These are phyloP conservation scores for Busseola fusca DNA, from an alignment of 2,888 invertebrate species.

Conservation along the genomic window DNA sequence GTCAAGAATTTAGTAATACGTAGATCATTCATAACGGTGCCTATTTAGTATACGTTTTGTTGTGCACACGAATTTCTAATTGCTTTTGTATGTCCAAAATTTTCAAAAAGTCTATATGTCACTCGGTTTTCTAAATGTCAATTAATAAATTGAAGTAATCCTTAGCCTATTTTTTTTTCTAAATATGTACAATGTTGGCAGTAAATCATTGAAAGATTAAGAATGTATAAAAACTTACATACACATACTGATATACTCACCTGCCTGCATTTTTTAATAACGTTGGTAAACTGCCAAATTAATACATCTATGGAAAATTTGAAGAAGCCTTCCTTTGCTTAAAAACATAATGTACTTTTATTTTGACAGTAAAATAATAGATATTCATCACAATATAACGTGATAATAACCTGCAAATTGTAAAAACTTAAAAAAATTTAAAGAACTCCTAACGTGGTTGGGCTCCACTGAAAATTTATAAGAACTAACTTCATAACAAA, in stretches of 20 bases:
- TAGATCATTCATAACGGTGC: background rate
- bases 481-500: background rate
- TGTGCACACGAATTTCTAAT: constrained; percentile 22
- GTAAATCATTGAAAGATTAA: constrained; percentile 6
- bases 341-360: background rate
- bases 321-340: background rate
- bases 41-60: constrained; percentile 1
- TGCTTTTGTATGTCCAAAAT: background rate
- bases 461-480: background rate
- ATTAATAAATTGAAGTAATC: constrained; percentile 46
- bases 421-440: too few relatives aligned
- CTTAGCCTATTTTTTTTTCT: too few relatives aligned
- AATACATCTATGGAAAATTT: too few relatives aligned
- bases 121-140: constrained; percentile 53
- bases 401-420: background rate
- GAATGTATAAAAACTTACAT: constrained; percentile 5
- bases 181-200: constrained; percentile 4
- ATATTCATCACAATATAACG: too few relatives aligned
- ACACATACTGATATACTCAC: background rate
- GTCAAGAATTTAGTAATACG: background rate
- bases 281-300: background rate
- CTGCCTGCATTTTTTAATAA: background rate
- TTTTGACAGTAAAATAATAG: background rate
- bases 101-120: background rate
- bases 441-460: background rate